Percentiles rank a stretch among this genome's conserved stretches.
These are phyloP conservation scores for Nyctalus aviator DNA, from an alignment of 2,797 vertebrate genomes.

Conservation along the genomic window DNA sequence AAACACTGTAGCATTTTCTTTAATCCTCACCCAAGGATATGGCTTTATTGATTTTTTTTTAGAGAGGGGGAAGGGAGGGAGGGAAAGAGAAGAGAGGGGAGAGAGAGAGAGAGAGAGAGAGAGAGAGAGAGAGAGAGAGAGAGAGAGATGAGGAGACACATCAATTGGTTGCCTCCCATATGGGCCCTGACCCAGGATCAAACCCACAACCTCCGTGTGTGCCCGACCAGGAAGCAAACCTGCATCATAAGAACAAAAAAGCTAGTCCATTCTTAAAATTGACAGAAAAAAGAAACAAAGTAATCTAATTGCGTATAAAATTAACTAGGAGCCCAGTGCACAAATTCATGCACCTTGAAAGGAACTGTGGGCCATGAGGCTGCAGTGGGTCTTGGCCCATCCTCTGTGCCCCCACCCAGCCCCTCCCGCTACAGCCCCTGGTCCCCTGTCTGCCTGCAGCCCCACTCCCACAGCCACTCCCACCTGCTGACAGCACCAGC, in stretches of 20 bases:
- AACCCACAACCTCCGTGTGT: neutral
- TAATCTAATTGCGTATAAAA: conserved; percentile 1
- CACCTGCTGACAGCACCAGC: too few relatives aligned
- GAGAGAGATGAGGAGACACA: neutral
- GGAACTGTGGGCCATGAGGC: too few relatives aligned
- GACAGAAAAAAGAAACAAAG: neutral
- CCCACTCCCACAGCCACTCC: too few relatives aligned
- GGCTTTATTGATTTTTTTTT: neutral
- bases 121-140: too few relatives aligned
- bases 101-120: neutral
- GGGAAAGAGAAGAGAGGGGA: too few relatives aligned
- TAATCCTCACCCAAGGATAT: neutral
- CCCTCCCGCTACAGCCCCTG: too few relatives aligned
- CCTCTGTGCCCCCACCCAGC: too few relatives aligned
- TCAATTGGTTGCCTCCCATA: neutral
- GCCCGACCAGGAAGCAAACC: neutral
- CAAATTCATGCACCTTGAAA: too few relatives aligned
- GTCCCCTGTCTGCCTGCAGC: too few relatives aligned
- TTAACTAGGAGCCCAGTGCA: neutral
- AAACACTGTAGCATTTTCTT: conserved; percentile 16
- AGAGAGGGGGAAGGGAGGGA: neutral
- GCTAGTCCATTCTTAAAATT: neutral
- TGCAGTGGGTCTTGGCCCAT: too few relatives aligned
- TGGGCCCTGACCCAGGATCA: neutral
- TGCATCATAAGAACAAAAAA: neutral